Base-by-base conservation (phyloP, 2,113 vertebrate species). In the Excalfactoria chinensis region DNA sequence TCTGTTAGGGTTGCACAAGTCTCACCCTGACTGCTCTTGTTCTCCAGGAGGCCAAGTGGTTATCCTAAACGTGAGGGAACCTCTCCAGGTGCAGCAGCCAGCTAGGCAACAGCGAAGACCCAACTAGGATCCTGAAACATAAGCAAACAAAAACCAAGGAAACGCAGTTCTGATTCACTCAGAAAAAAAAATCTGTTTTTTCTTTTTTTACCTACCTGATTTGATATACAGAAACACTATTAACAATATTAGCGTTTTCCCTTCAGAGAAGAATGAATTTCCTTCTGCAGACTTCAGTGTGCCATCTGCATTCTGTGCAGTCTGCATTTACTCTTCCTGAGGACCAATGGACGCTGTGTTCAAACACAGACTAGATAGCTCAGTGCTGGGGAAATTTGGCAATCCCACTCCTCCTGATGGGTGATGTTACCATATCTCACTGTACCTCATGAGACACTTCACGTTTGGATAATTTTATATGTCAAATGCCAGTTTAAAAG, bases 41-140 rank as follows among this genome's bases (percentile, higher is more conserved):
- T 95, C 71, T 94, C 40, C 63, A 90, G 82, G 49, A 93, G 88
- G 67, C 77, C 73, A 84, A 95, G 68, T 84, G 77, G 46, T 80
- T 87, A 60, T 75, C 95, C 86, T 44, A 64, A 90, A 83, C 9
- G 7, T 69, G n/a, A 88, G 82, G 60, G 58, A 89, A 55, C 44
- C 72, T 89, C 71, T 75, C 56, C 68, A 60, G 49, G 55, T 87
- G 28, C 60, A 82, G 53, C 66, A 89, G 49, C 49, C 58, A 62
- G 69, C 46, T 44, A 48, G 37, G 21, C 37, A 63, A 14, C 1
- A 76, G 68, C 40, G 76, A 67, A 75, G 34, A 46, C 35, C 43
- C 49, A 51, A 56, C 30, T 58, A 81, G 20, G 37, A 55, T 37
- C 83, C 86, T 78, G 55, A 68, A 90, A 79, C 4, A 16, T 10